These are phyloP conservation scores for Cheilosia pagana DNA, from an alignment of 2,888 invertebrate species.

Conservation along the genomic window DNA sequence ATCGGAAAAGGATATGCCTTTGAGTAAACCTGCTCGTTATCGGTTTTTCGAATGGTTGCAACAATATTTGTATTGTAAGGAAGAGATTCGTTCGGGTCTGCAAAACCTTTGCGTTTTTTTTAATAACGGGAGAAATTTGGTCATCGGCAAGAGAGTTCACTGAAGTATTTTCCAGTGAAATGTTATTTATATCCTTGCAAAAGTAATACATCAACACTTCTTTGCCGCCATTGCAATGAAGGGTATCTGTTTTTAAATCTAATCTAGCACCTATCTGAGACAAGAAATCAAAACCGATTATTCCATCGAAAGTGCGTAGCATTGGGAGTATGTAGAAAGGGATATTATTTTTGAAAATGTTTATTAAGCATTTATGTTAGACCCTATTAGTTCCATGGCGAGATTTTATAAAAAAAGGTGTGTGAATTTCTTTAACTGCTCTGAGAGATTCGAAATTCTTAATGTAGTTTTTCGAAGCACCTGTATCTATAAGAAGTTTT, in stretches of 20 bases:
- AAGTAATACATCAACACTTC: too few relatives aligned
- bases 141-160: background rate
- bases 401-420: too few relatives aligned
- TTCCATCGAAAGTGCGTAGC: background rate
- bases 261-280: conserved; percentile 5
- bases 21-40: background rate
- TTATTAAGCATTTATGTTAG: too few relatives aligned
- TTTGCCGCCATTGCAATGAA: background rate
- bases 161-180: too few relatives aligned
- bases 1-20: background rate
- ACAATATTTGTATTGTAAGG: background rate
- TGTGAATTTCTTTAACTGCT: background rate
- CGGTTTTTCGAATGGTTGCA: background rate
- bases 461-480: conserved; percentile 37
- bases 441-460: background rate
- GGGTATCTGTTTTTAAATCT: conserved; percentile 2
- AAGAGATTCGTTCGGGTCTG: background rate
- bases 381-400: too few relatives aligned
- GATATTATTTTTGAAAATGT: too few relatives aligned
- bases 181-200: too few relatives aligned
- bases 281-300: conserved; percentile 10
- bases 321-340: too few relatives aligned
- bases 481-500: conserved; percentile 54
- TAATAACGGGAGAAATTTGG: background rate
- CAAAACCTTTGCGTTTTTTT: background rate